Evolutionary conservation across 2,113 vertebrate species (phyloP).

Genomic region (Brachyhypopomus occidentalis): DNA sequence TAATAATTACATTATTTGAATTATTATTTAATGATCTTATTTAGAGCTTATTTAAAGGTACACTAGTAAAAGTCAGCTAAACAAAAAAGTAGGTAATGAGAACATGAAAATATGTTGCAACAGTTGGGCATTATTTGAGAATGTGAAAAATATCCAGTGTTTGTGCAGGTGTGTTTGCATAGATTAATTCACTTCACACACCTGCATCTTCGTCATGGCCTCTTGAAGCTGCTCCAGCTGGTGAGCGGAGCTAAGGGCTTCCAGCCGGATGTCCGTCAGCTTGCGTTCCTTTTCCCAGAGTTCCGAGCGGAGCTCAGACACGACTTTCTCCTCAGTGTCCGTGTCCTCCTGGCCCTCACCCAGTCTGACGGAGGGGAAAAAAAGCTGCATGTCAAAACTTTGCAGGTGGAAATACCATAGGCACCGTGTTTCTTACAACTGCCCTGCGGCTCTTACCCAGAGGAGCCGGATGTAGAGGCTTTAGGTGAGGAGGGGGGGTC

Average conservation of each 20-base stretch:
- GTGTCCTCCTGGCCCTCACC: conserved; percentile 61
- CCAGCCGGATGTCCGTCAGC: conserved; percentile 92
- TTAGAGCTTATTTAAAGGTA: too few species aligned
- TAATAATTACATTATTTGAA: neutral
- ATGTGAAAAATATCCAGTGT: neutral
- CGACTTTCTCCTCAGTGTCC: conserved; percentile 87
- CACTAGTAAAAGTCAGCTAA: too few species aligned
- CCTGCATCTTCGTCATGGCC: conserved; percentile 97
- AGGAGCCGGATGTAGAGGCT: conserved; percentile 78
- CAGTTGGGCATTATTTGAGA: neutral
- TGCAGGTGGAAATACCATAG: neutral
- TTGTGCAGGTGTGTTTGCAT: neutral
- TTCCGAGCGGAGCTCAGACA: conserved; percentile 89
- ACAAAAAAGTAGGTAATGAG: too few species aligned
- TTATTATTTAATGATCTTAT: too few species aligned
- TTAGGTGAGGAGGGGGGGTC: conserved; percentile 76
- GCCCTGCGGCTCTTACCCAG: conserved; percentile 67
- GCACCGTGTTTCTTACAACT: neutral
- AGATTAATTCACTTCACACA: conserved; percentile 49
- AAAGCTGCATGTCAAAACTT: neutral
- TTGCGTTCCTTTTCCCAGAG: conserved; percentile 98
- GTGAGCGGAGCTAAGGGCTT: conserved; percentile 93
- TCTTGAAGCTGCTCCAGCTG: conserved; percentile 96
- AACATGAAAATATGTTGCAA: too few species aligned
- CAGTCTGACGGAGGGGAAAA: conserved; percentile 52